These are phyloP conservation scores for Cichladusa arquata DNA, from an alignment of 2,113 vertebrate species.

Conservation along the genomic window DNA sequence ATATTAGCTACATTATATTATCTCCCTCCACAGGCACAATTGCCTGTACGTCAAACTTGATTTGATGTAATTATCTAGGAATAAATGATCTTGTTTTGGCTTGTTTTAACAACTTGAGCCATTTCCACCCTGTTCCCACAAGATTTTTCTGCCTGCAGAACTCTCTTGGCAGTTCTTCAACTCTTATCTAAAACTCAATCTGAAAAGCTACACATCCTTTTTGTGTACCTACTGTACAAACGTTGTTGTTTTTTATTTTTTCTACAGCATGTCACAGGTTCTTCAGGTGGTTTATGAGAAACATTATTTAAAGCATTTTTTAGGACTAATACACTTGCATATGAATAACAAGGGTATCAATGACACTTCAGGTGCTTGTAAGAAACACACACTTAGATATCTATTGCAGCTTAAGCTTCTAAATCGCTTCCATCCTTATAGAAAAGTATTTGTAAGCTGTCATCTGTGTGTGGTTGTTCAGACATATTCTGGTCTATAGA, in stretches of 20 bases:
- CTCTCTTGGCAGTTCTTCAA: background rate
- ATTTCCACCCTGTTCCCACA: background rate
- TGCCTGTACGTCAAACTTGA: background rate
- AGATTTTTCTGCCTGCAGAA: background rate
- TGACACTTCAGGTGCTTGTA: background rate
- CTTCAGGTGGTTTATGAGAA: background rate
- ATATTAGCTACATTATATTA: background rate
- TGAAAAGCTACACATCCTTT: background rate
- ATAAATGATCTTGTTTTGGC: background rate
- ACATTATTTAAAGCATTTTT: background rate
- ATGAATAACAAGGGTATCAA: fast-evolving
- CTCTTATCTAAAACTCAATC: background rate
- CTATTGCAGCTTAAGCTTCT: background rate
- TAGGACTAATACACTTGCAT: background rate
- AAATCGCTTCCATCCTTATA: background rate
- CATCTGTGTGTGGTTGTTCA: background rate
- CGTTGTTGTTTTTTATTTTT: background rate
- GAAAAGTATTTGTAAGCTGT: background rate
- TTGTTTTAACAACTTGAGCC: background rate
- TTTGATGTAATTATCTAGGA: background rate
- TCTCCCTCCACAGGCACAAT: background rate
- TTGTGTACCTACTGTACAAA: background rate
- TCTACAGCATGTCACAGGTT: background rate
- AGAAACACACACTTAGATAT: background rate
- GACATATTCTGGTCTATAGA: background rate